These are phyloP conservation scores for Ceratina australensis DNA, from an alignment of 1,140 invertebrate genomes.

Conservation along the genomic window DNA sequence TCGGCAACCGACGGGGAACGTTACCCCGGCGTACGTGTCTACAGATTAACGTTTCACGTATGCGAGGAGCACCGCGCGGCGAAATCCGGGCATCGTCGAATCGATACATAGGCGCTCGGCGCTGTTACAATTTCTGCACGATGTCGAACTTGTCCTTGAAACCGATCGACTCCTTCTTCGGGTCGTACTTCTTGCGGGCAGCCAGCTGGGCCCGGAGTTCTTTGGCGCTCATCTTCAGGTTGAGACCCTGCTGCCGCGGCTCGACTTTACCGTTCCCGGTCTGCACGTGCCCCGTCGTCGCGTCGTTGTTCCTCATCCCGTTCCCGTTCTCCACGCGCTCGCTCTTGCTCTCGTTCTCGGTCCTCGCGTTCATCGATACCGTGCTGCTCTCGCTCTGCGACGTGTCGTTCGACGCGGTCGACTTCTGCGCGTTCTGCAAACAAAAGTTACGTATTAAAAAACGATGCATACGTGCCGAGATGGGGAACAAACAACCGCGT, in stretches of 20 bases:
- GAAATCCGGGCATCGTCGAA: slow-evolving; percentile 14
- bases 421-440: slow-evolving; percentile 75
- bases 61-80: slow-evolving; percentile 22
- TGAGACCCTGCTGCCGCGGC: slow-evolving; percentile 78
- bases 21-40: not conserved
- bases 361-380: slow-evolving; percentile 61
- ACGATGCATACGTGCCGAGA: not conserved
- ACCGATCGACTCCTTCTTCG: slow-evolving; percentile 92
- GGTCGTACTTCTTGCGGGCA: slow-evolving; percentile 91
- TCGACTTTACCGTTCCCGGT: slow-evolving; percentile 60
- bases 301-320: slow-evolving; percentile 60
- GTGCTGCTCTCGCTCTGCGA: slow-evolving; percentile 70
- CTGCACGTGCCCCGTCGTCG: slow-evolving; percentile 31
- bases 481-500: not conserved
- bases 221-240: slow-evolving; percentile 92
- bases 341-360: slow-evolving; percentile 63
- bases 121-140: slow-evolving; percentile 89
- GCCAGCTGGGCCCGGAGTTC: slow-evolving; percentile 92
- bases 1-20: slow-evolving; percentile 28
- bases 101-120: not conserved
- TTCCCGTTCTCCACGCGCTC: slow-evolving; percentile 66
- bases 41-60: not conserved
- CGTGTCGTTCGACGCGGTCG: slow-evolving; percentile 73
- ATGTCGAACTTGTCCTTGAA: slow-evolving; percentile 95
- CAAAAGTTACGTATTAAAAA: not conserved